Conservation (phyloP, 2,797 vertebrate species). For the Argya squamiceps region DNA sequence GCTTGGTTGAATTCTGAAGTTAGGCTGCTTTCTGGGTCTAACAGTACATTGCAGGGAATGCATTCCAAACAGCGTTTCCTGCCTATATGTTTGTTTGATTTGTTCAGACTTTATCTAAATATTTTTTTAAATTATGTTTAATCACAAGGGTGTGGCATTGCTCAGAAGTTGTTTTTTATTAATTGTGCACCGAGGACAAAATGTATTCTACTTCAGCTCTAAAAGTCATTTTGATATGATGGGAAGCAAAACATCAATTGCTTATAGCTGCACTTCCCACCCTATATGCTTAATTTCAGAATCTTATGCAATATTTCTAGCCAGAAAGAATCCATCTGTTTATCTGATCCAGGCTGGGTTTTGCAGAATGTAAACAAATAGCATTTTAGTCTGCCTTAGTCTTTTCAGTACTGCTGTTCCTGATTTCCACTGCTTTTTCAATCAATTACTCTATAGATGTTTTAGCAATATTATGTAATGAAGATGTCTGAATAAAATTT, state of each 20-base stretch:
- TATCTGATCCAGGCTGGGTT: conserved; percentile 16
- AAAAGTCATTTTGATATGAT: conserved; percentile 1
- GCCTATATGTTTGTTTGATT: conserved; percentile 63
- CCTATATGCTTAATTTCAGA: conserved; percentile 11
- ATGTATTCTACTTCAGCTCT: not conserved
- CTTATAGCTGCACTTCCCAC: conserved; percentile 35
- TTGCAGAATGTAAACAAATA: conserved; percentile 72
- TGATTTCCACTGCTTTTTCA: not conserved
- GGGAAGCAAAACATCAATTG: conserved; percentile 7
- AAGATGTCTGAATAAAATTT: conserved; percentile 4
- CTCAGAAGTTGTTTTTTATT: conserved; percentile 52
- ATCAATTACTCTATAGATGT: conserved; percentile 24
- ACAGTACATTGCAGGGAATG: conserved; percentile 33
- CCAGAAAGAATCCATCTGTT: conserved; percentile 6
- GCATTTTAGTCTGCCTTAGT: conserved; percentile 28
- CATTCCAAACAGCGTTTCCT: conserved; percentile 58
- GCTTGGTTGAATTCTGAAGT: conserved; percentile 73
- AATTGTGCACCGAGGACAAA: conserved; percentile 20
- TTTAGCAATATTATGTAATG: conserved; percentile 30
- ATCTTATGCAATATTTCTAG: conserved; percentile 41
- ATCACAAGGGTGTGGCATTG: conserved; percentile 61
- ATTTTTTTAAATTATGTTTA: conserved; percentile 53
- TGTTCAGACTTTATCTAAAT: conserved; percentile 54
- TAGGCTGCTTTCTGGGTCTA: conserved; percentile 68
- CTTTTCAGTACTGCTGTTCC: conserved; percentile 5